Evolutionary conservation across 2,113 vertebrate species (phyloP), one percentile per base, ranked within the genome.

Genomic region (Cyphomyrus plagiostoma): DNA sequence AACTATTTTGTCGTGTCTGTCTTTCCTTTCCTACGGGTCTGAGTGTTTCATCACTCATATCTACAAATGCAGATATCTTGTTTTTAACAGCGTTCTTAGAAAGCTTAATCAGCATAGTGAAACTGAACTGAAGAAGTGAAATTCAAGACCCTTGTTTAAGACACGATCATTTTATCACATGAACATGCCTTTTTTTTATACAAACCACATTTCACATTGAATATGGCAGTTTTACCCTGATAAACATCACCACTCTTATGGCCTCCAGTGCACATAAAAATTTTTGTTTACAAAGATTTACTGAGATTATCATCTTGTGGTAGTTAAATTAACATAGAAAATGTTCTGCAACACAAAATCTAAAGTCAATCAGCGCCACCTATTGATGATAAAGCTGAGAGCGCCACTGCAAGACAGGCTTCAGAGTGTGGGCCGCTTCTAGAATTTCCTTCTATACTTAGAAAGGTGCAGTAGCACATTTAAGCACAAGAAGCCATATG

Each of bases 301-400:
- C 15, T 21, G 35, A 77, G 35, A 1, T 35, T 35, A 35, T 35
- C 35, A 35, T 35, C 35, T 35, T 35, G 35, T 35, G 35, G 35
- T 35, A 35, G 1, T 35, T 35, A 35, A 35, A 35, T 35, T 35
- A 35, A 39, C 17, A 26, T 17, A 66, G 86, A 53, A 23, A 48
- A n/a, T 84, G 35, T 46, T 48, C 19, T 46, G 21, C 42, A 21
- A 48, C 45, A 48, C 17, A 84, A 84, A 84, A 82, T 39, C 15
- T 13, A 66, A 50, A 66, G 87, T 45, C 35, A 88, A 66, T 58
- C 53, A 66, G 53, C 87, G 53, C 87, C 87, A 88, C 56, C 87
- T 62, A n/a, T 10, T 46, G 87, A 39, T 39, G 19, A 62, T n/a
- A 13, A 39, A 26, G 49, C 53, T 84, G 42, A 84, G 11, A 23